Conservation (phyloP, 2,113 vertebrate genomes). For the Gavia stellata region DNA sequence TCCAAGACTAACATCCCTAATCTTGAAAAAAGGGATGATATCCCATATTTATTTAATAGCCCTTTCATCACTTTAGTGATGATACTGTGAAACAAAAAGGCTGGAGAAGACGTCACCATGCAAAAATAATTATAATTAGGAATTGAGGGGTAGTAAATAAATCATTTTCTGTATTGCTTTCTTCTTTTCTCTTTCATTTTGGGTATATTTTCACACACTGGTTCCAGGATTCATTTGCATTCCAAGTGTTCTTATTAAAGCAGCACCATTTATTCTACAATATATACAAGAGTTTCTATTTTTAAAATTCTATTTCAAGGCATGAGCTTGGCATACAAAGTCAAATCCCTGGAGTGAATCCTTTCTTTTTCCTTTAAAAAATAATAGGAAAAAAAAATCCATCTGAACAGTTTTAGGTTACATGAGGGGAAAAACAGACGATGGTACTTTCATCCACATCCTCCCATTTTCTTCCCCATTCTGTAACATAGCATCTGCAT, state of each 20-base stretch:
- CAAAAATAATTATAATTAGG: conserved; percentile 51
- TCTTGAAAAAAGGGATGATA: background rate
- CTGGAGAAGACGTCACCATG: background rate
- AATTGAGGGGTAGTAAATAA: conserved; percentile 29
- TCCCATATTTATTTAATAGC: conserved; percentile 11
- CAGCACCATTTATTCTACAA: conserved; percentile 49
- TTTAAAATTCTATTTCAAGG: conserved; percentile 58
- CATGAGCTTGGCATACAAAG: conserved; percentile 32
- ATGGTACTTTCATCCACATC: background rate
- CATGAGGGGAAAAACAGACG: background rate
- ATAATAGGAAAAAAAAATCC: background rate
- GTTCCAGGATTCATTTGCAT: conserved; percentile 32
- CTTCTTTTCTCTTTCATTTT: conserved; percentile 46
- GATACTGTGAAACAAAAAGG: conserved; percentile 9
- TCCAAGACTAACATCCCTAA: background rate
- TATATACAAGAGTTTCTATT: conserved; percentile 57
- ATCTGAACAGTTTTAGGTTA: conserved; percentile 22
- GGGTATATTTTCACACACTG: background rate
- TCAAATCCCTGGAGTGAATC: background rate
- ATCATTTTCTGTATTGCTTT: conserved; percentile 28
- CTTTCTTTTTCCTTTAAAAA: conserved; percentile 15
- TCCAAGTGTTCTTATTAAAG: conserved; percentile 32
- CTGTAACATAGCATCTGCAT: background rate
- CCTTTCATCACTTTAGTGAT: conserved; percentile 1
- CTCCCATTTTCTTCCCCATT: background rate